phyloP scores from a whole-genome alignment of 2,888 invertebrate species.

The Apamea monoglypha region DNA sequence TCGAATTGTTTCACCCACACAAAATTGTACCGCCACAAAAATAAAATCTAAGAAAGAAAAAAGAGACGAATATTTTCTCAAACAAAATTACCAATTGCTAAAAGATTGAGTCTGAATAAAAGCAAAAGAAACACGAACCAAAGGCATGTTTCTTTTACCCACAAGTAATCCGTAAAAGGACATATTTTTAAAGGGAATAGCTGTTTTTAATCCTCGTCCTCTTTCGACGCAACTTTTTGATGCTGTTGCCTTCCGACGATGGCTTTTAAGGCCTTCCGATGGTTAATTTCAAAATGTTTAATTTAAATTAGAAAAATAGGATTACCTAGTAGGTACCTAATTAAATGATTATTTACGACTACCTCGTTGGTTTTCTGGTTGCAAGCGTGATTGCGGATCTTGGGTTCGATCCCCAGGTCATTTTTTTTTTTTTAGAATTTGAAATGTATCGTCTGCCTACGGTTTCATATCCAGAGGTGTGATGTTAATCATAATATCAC shows the following conservation, averaged over 20 bases:
- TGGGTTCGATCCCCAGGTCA: not conserved
- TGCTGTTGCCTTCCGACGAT: conserved; percentile 58
- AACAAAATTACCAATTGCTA: conserved; percentile 63
- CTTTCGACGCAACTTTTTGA: conserved; percentile 74
- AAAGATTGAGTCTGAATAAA: conserved; percentile 56
- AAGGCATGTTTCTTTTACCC: conserved; percentile 64
- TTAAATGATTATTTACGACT: not conserved
- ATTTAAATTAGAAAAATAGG: not conserved
- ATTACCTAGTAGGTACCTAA: not conserved
- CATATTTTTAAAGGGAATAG: conserved; percentile 75
- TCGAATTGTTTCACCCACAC: not conserved
- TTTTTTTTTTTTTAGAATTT: not conserved
- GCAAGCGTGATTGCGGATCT: not conserved
- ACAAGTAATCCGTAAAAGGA: conserved; percentile 73
- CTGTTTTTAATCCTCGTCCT: conserved; percentile 75
- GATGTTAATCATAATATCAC: not conserved
- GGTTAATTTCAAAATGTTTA: not conserved
- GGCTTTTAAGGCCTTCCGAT: conserved; percentile 66
- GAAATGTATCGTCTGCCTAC: not conserved
- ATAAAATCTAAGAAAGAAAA: conserved; percentile 5
- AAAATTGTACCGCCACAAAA: conserved; percentile 6
- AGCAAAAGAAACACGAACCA: conserved; percentile 45
- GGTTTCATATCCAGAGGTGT: not conserved
- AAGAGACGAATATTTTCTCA: conserved; percentile 24
- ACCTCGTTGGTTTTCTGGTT: not conserved